Conservation (phyloP, 1,140 invertebrate genomes). For the Glossosoma conforme region DNA sequence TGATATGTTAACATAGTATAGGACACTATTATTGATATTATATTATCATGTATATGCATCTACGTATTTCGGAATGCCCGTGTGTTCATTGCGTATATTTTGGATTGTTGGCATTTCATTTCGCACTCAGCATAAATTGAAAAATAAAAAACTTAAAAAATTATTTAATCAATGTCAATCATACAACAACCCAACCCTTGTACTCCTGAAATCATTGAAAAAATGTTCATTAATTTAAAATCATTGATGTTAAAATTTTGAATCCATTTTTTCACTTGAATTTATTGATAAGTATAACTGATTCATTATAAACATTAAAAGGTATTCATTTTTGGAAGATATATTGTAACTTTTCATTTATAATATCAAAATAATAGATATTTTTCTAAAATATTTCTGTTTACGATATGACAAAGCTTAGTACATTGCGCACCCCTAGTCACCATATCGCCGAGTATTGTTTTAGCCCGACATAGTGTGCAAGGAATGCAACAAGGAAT, state of each 20-base stretch:
- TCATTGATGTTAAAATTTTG: no score
- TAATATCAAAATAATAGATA: conserved; percentile 11
- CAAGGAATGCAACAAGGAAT: conserved; percentile 44
- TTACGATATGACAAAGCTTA: background rate
- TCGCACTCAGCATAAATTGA: no score
- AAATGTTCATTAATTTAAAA: no score
- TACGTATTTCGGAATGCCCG: conserved; percentile 5
- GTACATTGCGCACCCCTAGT: background rate
- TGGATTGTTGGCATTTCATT: no score
- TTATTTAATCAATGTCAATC: no score
- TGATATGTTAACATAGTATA: background rate
- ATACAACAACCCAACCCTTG: no score
- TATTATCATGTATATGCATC: background rate
- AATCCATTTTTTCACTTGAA: no score
- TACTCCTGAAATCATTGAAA: no score
- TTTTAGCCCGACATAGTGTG: conserved; percentile 42
- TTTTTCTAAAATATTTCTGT: conserved; percentile 1
- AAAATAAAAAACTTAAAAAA: no score
- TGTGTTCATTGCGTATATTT: conserved; percentile 13
- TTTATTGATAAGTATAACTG: no score
- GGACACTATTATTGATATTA: background rate
- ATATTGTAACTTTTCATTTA: conserved; percentile 1
- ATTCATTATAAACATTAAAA: no score
- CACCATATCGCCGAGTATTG: conserved; percentile 13
- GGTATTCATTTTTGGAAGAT: no score